These are phyloP conservation scores for Nycticryphes semicollaris DNA, from an alignment of 2,113 vertebrate species.

Conservation along the genomic window DNA sequence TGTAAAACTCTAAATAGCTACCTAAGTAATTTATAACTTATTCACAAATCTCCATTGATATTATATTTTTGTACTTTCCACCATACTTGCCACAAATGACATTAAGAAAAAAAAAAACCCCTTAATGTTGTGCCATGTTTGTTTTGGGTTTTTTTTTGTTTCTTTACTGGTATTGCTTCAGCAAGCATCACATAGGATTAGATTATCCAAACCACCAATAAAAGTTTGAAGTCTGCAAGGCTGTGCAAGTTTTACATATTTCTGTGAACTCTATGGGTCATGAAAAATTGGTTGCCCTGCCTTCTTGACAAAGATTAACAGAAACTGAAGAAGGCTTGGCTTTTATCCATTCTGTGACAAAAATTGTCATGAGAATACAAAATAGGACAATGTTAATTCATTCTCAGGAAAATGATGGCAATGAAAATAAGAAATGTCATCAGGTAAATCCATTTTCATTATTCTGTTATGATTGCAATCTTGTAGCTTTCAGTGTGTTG, in stretches of 20 bases:
- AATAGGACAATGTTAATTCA: slow-evolving; percentile 51
- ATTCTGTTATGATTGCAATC: slow-evolving; percentile 44
- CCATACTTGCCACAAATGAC: background rate
- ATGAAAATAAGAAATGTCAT: slow-evolving; percentile 62
- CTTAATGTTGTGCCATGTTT: background rate
- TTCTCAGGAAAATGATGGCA: slow-evolving; percentile 42
- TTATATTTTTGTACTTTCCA: background rate
- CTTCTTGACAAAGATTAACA: slow-evolving; percentile 42
- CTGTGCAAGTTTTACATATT: background rate
- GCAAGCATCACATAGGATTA: background rate
- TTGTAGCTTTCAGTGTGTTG: slow-evolving; percentile 15
- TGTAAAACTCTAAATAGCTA: background rate
- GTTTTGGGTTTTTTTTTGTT: background rate
- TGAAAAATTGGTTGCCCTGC: background rate
- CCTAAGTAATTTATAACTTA: background rate
- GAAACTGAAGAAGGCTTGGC: slow-evolving; percentile 11
- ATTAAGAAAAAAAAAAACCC: background rate
- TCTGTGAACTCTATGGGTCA: background rate
- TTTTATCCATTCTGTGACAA: slow-evolving; percentile 19
- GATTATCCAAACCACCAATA: background rate
- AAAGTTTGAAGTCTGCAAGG: background rate
- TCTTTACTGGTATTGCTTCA: background rate
- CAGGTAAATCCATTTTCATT: slow-evolving; percentile 55
- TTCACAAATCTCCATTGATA: background rate
- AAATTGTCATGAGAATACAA: slow-evolving; percentile 38